phyloP scores from a whole-genome alignment of 1,140 invertebrate species.

The Zaprionus kolodkinae region DNA sequence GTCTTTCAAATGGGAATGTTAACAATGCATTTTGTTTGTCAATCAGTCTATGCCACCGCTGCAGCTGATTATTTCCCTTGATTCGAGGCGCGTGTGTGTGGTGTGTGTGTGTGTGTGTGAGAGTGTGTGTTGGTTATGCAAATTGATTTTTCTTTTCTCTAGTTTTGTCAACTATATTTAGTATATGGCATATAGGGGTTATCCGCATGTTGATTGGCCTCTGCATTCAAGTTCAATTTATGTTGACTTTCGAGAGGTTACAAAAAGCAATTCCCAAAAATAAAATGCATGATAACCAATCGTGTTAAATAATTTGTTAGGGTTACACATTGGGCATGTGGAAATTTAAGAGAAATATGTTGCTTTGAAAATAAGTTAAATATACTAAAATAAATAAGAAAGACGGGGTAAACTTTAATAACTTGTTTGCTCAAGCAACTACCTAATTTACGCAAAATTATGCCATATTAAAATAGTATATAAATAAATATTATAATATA shows the following conservation, averaged over 20 bases:
- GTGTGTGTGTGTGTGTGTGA: no score
- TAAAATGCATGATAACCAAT: not conserved
- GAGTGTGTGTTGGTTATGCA: slow-evolving; percentile 64
- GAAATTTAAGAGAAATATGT: not conserved
- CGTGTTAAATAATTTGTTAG: not conserved
- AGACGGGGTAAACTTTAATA: no score
- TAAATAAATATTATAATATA: no score
- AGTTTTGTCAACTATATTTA: slow-evolving; percentile 32
- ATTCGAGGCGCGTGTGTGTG: slow-evolving; percentile 55
- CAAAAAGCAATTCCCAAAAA: no score
- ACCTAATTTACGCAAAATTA: not conserved
- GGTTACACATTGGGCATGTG: not conserved
- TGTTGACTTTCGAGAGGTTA: not conserved
- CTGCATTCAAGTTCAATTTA: slow-evolving; percentile 51
- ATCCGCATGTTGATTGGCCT: slow-evolving; percentile 52
- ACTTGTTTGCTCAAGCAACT: not conserved
- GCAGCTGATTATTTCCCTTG: slow-evolving; percentile 73
- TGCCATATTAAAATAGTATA: not conserved
- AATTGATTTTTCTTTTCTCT: slow-evolving; percentile 70
- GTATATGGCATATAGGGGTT: not conserved
- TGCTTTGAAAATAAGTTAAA: not conserved
- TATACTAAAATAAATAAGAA: not conserved
- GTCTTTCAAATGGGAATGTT: slow-evolving; percentile 58
- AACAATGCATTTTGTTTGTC: slow-evolving; percentile 73
- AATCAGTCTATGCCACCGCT: slow-evolving; percentile 60